These are phyloP conservation scores for Lerista edwardsae DNA, from an alignment of 2,797 vertebrate species.

Conservation along the genomic window DNA sequence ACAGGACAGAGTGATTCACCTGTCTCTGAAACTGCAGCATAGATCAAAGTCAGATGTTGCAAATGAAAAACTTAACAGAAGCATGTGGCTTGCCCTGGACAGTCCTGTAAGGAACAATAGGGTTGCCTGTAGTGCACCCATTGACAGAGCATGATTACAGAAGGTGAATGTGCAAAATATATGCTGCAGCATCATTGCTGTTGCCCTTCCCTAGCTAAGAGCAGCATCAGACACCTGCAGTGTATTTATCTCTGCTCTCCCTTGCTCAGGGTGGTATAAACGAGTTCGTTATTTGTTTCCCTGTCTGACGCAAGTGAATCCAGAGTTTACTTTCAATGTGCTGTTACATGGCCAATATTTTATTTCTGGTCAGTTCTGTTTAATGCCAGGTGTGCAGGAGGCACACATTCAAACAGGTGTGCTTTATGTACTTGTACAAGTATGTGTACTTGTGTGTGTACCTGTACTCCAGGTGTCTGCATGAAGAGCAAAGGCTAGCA, in stretches of 20 bases:
- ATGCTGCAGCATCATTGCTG: background rate
- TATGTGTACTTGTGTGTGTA: too few relatives aligned
- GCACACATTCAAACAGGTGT: too few relatives aligned
- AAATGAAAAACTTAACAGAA: background rate
- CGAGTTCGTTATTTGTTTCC: background rate
- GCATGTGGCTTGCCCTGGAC: background rate
- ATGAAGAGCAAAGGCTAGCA: too few relatives aligned
- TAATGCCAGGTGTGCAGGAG: too few relatives aligned
- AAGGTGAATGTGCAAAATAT: background rate
- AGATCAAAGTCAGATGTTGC: slow-evolving; percentile 42
- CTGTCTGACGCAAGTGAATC: background rate
- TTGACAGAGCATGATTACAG: background rate
- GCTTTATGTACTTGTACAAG: too few relatives aligned
- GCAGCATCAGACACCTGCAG: accelerated
- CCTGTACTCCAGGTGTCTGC: too few relatives aligned
- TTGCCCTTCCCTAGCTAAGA: background rate
- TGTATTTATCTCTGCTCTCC: background rate
- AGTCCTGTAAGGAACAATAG: accelerated
- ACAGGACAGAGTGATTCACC: slow-evolving; percentile 41
- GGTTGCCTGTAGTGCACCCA: background rate
- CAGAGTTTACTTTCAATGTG: too few relatives aligned
- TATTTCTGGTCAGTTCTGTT: too few relatives aligned
- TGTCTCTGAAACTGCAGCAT: slow-evolving; percentile 32
- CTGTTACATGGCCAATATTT: too few relatives aligned
- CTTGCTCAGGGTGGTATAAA: background rate